These are phyloP conservation scores for Camponotus fellah DNA, from an alignment of 2,888 invertebrate genomes.

Conservation along the genomic window DNA sequence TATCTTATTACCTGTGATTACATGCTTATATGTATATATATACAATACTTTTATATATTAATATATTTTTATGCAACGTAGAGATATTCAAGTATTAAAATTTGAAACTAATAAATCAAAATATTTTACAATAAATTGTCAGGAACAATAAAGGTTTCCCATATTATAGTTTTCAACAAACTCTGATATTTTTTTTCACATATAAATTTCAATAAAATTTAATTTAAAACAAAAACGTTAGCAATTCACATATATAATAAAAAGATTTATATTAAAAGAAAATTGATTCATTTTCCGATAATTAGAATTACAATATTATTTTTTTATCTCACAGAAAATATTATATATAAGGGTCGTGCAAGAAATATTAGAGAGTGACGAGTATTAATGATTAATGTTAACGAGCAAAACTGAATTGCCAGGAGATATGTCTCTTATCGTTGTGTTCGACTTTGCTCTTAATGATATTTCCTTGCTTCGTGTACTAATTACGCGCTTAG, in stretches of 20 bases:
- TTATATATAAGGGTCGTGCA: neutral
- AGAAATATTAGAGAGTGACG: constrained; percentile 26
- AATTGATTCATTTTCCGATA: constrained; percentile 16
- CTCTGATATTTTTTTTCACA: neutral
- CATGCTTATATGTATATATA: neutral
- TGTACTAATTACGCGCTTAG: constrained; percentile 52
- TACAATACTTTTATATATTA: neutral
- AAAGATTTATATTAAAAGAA: neutral
- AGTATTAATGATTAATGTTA: constrained; percentile 49
- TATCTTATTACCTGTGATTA: constrained; percentile 30
- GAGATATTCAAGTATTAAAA: neutral
- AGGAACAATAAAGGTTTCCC: neutral
- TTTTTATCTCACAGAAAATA: neutral
- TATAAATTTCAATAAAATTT: neutral
- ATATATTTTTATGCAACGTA: neutral
- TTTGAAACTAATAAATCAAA: neutral
- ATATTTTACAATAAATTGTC: neutral
- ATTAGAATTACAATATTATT: constrained; percentile 8
- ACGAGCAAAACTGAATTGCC: constrained; percentile 43
- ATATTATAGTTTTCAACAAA: neutral
- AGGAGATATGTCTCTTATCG: constrained; percentile 40
- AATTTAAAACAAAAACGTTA: neutral
- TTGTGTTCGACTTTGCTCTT: constrained; percentile 46
- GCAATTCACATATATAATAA: neutral
- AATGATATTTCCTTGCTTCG: constrained; percentile 47